Percentiles rank a stretch among this genome's conserved stretches.
phyloP scores from a whole-genome alignment of 2,797 vertebrate species.

The Neoniphon sammara region DNA sequence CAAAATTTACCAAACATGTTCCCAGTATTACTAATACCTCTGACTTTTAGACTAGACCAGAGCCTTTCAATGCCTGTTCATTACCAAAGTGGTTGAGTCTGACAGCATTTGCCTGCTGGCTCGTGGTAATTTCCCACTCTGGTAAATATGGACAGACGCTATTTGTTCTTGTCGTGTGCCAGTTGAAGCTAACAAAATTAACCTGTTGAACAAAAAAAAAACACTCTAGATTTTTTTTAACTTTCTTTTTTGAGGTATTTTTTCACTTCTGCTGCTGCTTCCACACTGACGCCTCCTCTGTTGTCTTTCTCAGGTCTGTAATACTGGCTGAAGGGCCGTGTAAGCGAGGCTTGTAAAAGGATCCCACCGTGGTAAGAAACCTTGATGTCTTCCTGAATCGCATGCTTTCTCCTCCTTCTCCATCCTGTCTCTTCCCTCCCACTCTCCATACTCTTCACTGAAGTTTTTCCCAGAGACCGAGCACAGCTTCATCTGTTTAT shows the following conservation, averaged over 20 bases:
- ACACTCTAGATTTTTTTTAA: neutral
- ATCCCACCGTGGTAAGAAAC: conserved; percentile 79
- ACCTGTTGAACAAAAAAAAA: conserved; percentile 10
- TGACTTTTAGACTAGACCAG: neutral
- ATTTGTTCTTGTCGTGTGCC: neutral
- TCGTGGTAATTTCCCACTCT: neutral
- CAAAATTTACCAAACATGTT: neutral
- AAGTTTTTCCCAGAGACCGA: neutral
- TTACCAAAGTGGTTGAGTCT: neutral
- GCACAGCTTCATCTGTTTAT: neutral
- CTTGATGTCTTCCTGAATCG: neutral
- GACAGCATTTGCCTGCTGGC: no score
- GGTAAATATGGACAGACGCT: neutral
- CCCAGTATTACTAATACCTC: no score
- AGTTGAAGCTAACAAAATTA: neutral
- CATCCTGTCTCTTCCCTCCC: neutral
- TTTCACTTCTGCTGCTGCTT: neutral
- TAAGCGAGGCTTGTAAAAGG: conserved; percentile 81
- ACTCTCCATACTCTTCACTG: neutral
- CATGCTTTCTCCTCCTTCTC: neutral
- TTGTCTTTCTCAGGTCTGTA: conserved; percentile 80
- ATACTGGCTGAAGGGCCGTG: conserved; percentile 86
- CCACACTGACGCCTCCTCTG: conserved; percentile 5
- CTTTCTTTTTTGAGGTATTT: conserved; percentile 4
- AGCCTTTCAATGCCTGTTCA: neutral